A percentile compares a stretch with the other conserved stretches of the same genome.
phyloP scores from a whole-genome alignment of 53 echinoderm and acorn worm genomes.

The Henricia sp. region DNA sequence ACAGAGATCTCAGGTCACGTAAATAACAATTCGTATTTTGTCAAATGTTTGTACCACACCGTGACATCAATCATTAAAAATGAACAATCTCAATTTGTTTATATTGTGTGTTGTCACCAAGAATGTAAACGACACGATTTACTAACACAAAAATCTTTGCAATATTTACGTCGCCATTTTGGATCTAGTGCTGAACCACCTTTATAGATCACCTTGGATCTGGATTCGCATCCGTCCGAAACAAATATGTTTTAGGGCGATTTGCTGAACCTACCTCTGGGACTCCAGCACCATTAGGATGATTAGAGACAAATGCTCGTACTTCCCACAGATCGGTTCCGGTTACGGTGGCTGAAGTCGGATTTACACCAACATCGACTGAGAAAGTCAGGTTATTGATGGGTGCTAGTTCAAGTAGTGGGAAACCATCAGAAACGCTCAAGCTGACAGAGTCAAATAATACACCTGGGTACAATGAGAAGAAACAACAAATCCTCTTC shows the following conservation, averaged over 20 bases:
- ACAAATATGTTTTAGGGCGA: background rate
- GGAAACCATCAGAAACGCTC: background rate
- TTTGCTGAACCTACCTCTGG: slow-evolving; percentile 40
- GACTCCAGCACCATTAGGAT: slow-evolving; percentile 49
- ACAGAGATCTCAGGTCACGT: too few relatives aligned
- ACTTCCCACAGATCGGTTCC: slow-evolving; percentile 82
- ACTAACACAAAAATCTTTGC: too few relatives aligned
- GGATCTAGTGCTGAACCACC: too few relatives aligned
- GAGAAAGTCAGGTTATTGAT: slow-evolving; percentile 57
- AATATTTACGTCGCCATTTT: too few relatives aligned
- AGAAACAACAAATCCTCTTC: too few relatives aligned
- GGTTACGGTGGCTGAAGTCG: slow-evolving; percentile 61
- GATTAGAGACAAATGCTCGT: slow-evolving; percentile 65
- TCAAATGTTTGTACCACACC: too few relatives aligned
- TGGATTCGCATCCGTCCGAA: background rate
- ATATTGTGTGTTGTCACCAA: too few relatives aligned
- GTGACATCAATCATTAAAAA: too few relatives aligned
- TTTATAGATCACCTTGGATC: too few relatives aligned
- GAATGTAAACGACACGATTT: too few relatives aligned
- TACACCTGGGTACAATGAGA: background rate
- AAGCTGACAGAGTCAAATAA: slow-evolving; percentile 15
- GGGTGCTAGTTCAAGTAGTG: slow-evolving; percentile 59
- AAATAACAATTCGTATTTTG: too few relatives aligned
- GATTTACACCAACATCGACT: slow-evolving; percentile 40
- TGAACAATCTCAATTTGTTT: too few relatives aligned